Percentiles rank a stretch among this genome's conserved stretches.
Conservation (phyloP, 2,888 invertebrate species). For the Apodemia mormo region DNA sequence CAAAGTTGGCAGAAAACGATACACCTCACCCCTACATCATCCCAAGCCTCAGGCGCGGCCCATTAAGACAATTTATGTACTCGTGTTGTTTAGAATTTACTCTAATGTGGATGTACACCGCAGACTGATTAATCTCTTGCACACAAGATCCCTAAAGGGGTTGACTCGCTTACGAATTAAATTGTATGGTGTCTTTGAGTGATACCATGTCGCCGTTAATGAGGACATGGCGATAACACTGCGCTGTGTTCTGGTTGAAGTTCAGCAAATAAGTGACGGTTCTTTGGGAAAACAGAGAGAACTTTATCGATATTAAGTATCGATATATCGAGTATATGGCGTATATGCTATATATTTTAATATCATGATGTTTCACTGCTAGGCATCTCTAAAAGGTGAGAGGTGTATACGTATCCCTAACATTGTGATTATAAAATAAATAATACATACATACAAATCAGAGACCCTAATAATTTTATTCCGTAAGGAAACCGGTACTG, state of each 20-base stretch:
- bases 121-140: conserved; percentile 63
- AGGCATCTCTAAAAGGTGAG: too few species aligned
- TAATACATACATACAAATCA: too few species aligned
- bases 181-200: conserved; percentile 17
- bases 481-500: too few species aligned
- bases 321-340: too few species aligned
- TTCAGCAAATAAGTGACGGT: not conserved
- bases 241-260: not conserved
- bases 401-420: too few species aligned
- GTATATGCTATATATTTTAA: too few species aligned
- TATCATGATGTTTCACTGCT: too few species aligned
- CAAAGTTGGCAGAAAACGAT: conserved; percentile 5
- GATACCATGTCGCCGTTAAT: not conserved
- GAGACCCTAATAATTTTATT: too few species aligned
- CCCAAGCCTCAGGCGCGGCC: conserved; percentile 35
- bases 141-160: conserved; percentile 36
- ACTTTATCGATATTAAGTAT: too few species aligned
- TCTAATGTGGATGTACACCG: conserved; percentile 65
- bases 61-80: conserved; percentile 72
- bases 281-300: not conserved
- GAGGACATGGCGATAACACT: not conserved
- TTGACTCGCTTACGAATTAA: conserved; percentile 22
- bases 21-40: not conserved
- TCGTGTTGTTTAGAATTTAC: conserved; percentile 73
- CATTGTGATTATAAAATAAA: too few species aligned